Conservation (phyloP, 2,113 vertebrate genomes). For the Scartelaos histophorus region DNA sequence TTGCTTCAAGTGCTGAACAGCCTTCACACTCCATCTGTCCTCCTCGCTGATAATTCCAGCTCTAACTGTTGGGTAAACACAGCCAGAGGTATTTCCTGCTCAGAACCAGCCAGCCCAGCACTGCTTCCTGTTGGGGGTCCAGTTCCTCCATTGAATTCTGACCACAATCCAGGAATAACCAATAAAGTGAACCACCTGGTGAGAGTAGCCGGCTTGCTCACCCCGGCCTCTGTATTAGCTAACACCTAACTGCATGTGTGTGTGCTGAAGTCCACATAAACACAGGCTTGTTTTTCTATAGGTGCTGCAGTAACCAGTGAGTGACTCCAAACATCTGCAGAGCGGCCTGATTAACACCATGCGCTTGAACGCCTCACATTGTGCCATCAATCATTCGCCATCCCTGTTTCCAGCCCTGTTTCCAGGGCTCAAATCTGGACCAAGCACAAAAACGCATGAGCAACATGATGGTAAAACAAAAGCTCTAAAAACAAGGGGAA, state of each 20-base stretch:
- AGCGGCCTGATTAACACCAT: conserved; percentile 36
- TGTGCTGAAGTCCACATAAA: neutral
- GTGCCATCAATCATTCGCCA: conserved; percentile 51
- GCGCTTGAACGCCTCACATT: conserved; percentile 36
- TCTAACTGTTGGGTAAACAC: conserved; percentile 52
- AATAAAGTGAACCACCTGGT: conserved; percentile 60
- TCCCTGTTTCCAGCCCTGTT: conserved; percentile 45
- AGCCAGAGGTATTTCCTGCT: conserved; percentile 40
- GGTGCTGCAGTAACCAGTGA: conserved; percentile 26
- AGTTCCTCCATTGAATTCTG: conserved; percentile 32
- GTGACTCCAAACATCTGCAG: conserved; percentile 39
- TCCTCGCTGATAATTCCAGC: conserved; percentile 53
- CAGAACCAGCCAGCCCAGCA: conserved; percentile 50
- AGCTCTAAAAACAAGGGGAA: conserved; percentile 33
- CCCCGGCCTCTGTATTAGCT: conserved; percentile 12
- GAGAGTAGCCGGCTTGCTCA: conserved; percentile 26
- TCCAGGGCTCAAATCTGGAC: conserved; percentile 40
- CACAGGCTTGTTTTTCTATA: conserved; percentile 26
- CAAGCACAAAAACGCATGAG: conserved; percentile 63
- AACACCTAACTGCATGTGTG: neutral
- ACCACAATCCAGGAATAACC: conserved; percentile 31
- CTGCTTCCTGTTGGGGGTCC: conserved; percentile 37
- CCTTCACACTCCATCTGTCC: conserved; percentile 61
- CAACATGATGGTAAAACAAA: conserved; percentile 53
- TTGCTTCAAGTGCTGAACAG: conserved; percentile 39